Percentiles rank a stretch among this genome's conserved stretches.
Conservation (phyloP, 2,797 vertebrate species). For the Heliangelus exortis region DNA sequence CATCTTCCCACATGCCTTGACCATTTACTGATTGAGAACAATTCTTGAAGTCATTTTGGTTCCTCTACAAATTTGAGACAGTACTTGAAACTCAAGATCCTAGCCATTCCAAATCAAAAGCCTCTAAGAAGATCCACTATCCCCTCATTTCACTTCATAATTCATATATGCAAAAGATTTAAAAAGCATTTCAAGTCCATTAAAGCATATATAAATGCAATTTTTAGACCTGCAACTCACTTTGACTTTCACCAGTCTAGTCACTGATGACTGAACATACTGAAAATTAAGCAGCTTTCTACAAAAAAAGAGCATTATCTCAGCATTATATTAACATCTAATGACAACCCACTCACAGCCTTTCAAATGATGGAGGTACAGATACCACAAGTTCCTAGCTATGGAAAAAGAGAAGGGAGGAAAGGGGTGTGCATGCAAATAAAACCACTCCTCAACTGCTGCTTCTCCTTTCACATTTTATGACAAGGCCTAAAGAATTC, state of each 20-base stretch:
- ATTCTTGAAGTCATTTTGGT: too few species aligned
- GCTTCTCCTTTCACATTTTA: background rate
- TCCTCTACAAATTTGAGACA: background rate
- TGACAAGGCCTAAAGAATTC: background rate
- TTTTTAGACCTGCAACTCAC: background rate
- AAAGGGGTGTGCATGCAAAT: background rate
- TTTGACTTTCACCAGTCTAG: background rate
- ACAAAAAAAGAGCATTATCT: background rate
- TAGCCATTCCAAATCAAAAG: background rate
- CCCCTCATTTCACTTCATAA: background rate
- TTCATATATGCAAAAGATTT: background rate
- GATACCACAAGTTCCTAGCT: background rate
- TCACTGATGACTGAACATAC: background rate
- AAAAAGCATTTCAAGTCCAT: background rate
- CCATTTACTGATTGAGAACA: too few species aligned
- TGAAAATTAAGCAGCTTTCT: background rate
- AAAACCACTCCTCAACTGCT: background rate
- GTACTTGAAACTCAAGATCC: background rate
- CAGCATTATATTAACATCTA: background rate
- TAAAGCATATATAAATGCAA: background rate
- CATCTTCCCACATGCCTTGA: background rate
- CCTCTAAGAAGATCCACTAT: background rate
- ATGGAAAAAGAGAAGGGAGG: background rate
- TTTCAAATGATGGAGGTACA: background rate
- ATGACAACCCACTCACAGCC: background rate